phyloP scores from a whole-genome alignment of 2,888 invertebrate species.

The Ditula angustiorana region DNA sequence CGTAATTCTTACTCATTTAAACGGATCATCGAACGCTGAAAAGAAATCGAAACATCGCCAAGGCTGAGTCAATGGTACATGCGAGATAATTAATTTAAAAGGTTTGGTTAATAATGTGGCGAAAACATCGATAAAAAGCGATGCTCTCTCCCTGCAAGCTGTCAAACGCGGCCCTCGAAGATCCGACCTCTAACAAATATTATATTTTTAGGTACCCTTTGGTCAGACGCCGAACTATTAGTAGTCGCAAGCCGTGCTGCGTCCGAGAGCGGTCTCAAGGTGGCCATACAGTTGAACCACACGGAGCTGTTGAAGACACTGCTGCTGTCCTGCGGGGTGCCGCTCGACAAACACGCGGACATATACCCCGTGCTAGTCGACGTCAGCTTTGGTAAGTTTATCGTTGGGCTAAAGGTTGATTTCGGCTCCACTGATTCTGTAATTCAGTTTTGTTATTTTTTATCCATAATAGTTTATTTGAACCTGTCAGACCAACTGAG shows the following conservation, averaged over 20 bases:
- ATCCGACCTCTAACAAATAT: not conserved
- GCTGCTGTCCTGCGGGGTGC: constrained; percentile 92
- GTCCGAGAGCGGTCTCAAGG: constrained; percentile 78
- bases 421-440: not conserved
- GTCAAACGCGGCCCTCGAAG: too few species aligned
- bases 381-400: constrained; percentile 66
- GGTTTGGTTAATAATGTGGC: too few species aligned
- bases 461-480: too few species aligned
- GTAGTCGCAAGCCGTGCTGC: constrained; percentile 88
- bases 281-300: constrained; percentile 92
- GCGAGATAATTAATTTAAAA: too few species aligned
- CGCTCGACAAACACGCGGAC: constrained; percentile 84
- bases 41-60: too few species aligned
- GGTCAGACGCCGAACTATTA: constrained; percentile 95
- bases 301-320: constrained; percentile 90
- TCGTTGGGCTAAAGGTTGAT: not conserved
- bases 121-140: too few species aligned
- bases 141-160: too few species aligned
- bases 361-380: constrained; percentile 73
- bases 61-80: too few species aligned
- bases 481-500: too few species aligned
- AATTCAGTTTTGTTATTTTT: too few species aligned
- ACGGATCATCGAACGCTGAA: too few species aligned
- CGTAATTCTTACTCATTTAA: too few species aligned
- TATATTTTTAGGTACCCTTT: constrained; percentile 83